phyloP scores from a whole-genome alignment of 2,113 vertebrate species.

The Neogale vison region DNA sequence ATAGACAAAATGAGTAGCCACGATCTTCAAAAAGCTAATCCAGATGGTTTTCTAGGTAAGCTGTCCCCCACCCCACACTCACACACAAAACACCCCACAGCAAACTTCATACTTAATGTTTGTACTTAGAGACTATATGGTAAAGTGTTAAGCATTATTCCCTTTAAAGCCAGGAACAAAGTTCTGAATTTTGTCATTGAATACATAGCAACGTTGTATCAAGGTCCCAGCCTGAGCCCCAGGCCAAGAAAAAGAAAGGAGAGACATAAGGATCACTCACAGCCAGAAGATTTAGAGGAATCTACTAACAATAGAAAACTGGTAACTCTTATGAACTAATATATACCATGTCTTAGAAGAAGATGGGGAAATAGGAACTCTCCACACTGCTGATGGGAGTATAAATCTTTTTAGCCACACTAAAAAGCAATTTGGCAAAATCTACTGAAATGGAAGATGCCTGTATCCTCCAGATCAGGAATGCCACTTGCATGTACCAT shows the following conservation, averaged over 20 bases:
- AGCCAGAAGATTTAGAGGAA: background rate
- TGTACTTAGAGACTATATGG: background rate
- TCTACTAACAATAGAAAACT: background rate
- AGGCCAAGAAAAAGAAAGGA: background rate
- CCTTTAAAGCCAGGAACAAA: constrained; percentile 20
- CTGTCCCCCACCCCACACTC: background rate
- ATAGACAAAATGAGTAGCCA: background rate
- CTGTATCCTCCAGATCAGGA: background rate
- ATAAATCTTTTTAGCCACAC: background rate
- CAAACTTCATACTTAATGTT: background rate
- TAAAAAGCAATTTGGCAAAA: background rate
- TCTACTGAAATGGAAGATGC: background rate
- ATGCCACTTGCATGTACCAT: background rate
- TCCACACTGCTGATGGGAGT: background rate
- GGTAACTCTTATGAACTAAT: background rate
- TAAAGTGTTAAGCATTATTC: background rate
- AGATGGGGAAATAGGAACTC: background rate
- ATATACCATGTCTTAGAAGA: background rate
- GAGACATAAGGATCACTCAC: background rate
- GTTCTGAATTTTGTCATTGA: background rate
- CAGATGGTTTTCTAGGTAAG: background rate
- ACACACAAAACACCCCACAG: background rate
- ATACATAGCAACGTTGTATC: background rate
- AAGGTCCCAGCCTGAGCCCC: background rate
- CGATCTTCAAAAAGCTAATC: background rate